phyloP scores from a whole-genome alignment of 2,113 vertebrate species.

The Microtus richardsoni region DNA sequence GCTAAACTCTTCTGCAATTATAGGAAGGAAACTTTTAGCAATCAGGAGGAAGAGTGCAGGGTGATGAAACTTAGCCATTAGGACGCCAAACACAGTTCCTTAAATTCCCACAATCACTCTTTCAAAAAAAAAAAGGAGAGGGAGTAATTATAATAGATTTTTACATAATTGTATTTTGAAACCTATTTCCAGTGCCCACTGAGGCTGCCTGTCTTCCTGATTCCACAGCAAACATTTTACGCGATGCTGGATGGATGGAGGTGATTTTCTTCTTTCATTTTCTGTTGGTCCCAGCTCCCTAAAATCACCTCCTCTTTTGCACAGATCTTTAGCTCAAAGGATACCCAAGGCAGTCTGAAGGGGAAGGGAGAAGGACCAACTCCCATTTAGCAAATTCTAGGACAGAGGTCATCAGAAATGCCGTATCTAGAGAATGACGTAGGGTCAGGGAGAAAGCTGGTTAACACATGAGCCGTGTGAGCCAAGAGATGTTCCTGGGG shows the following conservation, averaged over 20 bases:
- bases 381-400: not conserved
- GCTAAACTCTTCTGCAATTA: constrained; percentile 85
- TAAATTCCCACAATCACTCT: constrained; percentile 61
- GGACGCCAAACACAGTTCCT: constrained; percentile 62
- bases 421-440: not conserved
- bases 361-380: not conserved
- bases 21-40: constrained; percentile 83
- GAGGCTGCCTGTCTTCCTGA: constrained; percentile 65
- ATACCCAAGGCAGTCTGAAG: not conserved
- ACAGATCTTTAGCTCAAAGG: not conserved
- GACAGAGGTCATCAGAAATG: not conserved
- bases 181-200: constrained; percentile 67
- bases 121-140: constrained; percentile 59
- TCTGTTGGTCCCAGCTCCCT: constrained; percentile 57
- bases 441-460: not conserved
- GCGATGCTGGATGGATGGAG: constrained; percentile 57
- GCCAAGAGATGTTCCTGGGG: not conserved
- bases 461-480: not conserved
- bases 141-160: constrained; percentile 78
- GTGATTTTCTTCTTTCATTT: constrained; percentile 67
- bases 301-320: constrained; percentile 46
- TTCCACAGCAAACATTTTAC: constrained; percentile 68
- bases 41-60: constrained; percentile 69
- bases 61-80: constrained; percentile 76
- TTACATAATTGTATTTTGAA: constrained; percentile 78